Evolutionary conservation across 2,113 vertebrate species (phyloP), one percentile per base, ranked within the genome.

Genomic region (Catagonus wagneri): DNA sequence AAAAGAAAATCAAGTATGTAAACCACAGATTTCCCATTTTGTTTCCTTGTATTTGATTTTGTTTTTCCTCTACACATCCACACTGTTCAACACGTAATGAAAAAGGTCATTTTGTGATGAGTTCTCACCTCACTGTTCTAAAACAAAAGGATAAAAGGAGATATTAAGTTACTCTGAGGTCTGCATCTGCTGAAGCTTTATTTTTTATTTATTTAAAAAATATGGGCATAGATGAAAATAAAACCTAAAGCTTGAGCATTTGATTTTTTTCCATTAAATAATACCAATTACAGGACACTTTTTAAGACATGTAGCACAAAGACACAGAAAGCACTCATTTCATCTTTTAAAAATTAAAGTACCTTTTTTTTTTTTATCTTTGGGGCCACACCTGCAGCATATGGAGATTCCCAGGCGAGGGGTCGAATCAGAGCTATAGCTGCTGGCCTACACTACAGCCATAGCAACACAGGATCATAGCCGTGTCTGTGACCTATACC

Each of bases 161-260:
- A 29, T 58, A 58, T 63, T 50, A 79, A 83, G 36, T 36, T 75
- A 32, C 27, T 71, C 25, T 92, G 78, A 94, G 25, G 32, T 44
- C 14, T 86, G n/a, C 25, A 23, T 72, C 78, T 86, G 23, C 80
- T 63, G 39, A 36, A 23, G 58, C 34, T 8, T 32, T 65, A 60
- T 56, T 65, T 72, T 66, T 83, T 66, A 27, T 20, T 65, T 1
- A 81, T 78, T 92, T 94, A 25, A 36, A 81, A 52, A 90, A 27
- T 78, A 83, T 74, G 44, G 50, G 7, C 58, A 60, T n/a, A 12
- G 52, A 63, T 85, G 63, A 91, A 96, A 94, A 89, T 91, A 78
- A 54, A 85, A 72, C 19, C 56, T 36, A 79, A 84, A 80, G 7
- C 32, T 58, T 29, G n/a, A 80, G 12, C 29, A 50, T 81, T 96